These are phyloP conservation scores for Atlantisia rogersi DNA, from an alignment of 2,113 vertebrate genomes.

Conservation along the genomic window DNA sequence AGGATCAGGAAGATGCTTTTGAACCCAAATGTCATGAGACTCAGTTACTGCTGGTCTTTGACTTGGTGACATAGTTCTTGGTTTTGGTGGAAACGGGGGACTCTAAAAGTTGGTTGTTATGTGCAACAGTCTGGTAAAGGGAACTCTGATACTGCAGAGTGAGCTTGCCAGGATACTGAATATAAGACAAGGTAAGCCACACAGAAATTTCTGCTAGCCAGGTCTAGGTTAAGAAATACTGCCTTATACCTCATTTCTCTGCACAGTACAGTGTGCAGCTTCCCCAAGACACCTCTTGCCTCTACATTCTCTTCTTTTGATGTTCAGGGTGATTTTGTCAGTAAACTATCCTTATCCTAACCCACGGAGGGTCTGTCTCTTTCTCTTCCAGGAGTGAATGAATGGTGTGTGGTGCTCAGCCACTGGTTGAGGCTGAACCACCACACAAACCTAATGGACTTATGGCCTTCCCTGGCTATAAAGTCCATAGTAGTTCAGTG, in stretches of 20 bases:
- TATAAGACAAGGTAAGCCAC: neutral
- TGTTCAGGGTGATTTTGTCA: too few relatives aligned
- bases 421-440: too few relatives aligned
- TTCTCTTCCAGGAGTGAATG: too few relatives aligned
- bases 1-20: neutral
- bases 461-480: neutral
- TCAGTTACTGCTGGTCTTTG: neutral
- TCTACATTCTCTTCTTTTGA: neutral
- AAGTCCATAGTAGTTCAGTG: neutral
- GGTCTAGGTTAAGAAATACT: neutral
- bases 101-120: neutral
- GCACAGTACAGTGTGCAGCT: neutral
- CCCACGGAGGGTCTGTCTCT: too few relatives aligned
- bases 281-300: neutral
- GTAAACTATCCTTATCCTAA: too few relatives aligned
- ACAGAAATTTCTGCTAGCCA: neutral
- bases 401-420: too few relatives aligned
- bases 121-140: neutral
- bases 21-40: neutral
- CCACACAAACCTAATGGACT: neutral
- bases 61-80: neutral
- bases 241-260: neutral
- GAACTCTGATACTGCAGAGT: neutral
- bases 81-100: neutral
- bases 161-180: neutral